Evolutionary conservation across 1,140 invertebrate species (phyloP).

Genomic region (Vanessa atalanta): DNA sequence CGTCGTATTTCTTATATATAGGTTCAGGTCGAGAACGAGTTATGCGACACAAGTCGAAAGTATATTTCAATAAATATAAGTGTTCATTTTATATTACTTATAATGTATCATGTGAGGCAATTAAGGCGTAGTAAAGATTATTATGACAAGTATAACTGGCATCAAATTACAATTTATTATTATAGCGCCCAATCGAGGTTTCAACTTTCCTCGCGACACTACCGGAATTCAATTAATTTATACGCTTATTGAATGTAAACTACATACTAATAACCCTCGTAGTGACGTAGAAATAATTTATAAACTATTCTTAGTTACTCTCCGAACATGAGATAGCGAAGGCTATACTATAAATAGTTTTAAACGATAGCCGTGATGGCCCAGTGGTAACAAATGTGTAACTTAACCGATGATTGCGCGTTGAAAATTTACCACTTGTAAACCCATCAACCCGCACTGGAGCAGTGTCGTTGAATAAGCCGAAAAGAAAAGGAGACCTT

Average conservation of each 20-base stretch:
- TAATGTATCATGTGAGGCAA: slow-evolving; percentile 7
- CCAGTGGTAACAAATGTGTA: too few species aligned
- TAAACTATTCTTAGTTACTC: too few species aligned
- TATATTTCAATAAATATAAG: not conserved
- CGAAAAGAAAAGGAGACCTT: too few species aligned
- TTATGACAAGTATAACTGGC: slow-evolving; percentile 38
- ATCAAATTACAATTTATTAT: slow-evolving; percentile 49
- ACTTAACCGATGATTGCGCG: too few species aligned
- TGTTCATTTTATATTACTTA: slow-evolving; percentile 16
- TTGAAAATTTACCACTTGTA: too few species aligned
- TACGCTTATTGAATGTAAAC: not conserved
- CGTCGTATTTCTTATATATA: not conserved
- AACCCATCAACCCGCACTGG: too few species aligned
- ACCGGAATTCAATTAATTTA: slow-evolving; percentile 32
- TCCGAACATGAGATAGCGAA: too few species aligned
- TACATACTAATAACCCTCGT: not conserved
- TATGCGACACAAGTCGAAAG: not conserved
- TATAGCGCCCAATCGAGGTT: slow-evolving; percentile 38
- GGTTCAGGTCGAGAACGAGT: not conserved
- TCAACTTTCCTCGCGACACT: slow-evolving; percentile 34
- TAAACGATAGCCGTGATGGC: too few species aligned
- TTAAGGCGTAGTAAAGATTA: slow-evolving; percentile 35
- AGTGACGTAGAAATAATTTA: not conserved
- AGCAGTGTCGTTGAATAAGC: too few species aligned
- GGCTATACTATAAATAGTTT: too few species aligned